Evolutionary conservation across 2,888 invertebrate species (phyloP), one percentile per base, ranked within the genome.

Genomic region (Keiferia lycopersicella): DNA sequence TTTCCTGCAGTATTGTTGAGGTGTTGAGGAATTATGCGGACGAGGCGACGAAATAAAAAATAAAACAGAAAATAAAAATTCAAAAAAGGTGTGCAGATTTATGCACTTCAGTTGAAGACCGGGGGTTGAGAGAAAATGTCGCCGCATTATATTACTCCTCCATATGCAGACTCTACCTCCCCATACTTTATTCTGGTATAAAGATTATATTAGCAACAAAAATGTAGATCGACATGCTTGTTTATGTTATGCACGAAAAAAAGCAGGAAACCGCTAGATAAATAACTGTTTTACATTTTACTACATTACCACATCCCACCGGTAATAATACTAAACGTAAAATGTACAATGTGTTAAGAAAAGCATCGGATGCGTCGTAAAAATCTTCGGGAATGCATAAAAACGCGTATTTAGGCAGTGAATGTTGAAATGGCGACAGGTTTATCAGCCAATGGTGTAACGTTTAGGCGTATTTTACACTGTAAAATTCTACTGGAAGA

Each of bases 11-110:
- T 86, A 86, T 86, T 80, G 79, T 78, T 81, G 82, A 87, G 85
- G 87, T 86, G 86, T 86, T 80, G 79, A 77, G 81, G 82, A 87
- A 88, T 89, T 86, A 88, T 87, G 83, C 81, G 82, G 74, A 79
- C 77, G 83, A 81, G 82, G 79, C 82, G 84, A 86, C 79, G 79
- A 87, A 90, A 91, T 87, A 89, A 87, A 88, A 86, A 88, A 91
- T 87, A 89, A 87, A 88, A 86, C 84, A 82, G 83, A 74, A 87
- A 83, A 26, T 26, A 26, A 26, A 8, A 34, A 4, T 85, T 84
- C 82, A 81, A 78, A 70, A 81, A 84, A 82, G 79, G 80, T 78
- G 76, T 62, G 65, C 65, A 12, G 64, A 79, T 78, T 77, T 81
- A 82, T 82, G 84, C 82, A 82, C 84, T 84, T 71, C 71, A 80